Base-by-base conservation (phyloP, 2,888 invertebrate species). In the Pristionchus maxplancki region DNA sequence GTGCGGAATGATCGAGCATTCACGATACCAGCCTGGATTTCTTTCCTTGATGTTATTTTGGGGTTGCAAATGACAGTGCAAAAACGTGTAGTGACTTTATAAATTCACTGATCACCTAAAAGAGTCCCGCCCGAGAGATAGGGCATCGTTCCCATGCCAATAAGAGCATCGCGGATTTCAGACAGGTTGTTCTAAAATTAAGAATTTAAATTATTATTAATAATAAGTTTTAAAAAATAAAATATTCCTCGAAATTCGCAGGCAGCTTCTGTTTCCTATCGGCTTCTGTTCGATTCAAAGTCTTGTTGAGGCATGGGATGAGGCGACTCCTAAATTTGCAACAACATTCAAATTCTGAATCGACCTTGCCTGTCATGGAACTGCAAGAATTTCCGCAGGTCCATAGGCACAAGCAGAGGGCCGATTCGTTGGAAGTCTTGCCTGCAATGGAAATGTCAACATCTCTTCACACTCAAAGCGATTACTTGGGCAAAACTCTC, bases 21-120 rank as follows among this genome's bases (percentile, higher is more conserved):
- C 83, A 15, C 83, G 83, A 37, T 83, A 83, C 83, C 83, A 83
- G n/a, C 83, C 83, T 83, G 48, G n/a, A n/a, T n/a, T n/a, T n/a
- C n/a, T n/a, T n/a, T n/a, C n/a, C n/a, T n/a, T n/a, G n/a, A n/a
- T 31, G 31, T 28, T 11, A 64, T 31, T n/a, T n/a, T n/a, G n/a
- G n/a, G n/a, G n/a, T n/a, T n/a, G n/a, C n/a, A n/a, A n/a, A n/a
- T n/a, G n/a, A n/a, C n/a, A n/a, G n/a, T n/a, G n/a, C n/a, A n/a
- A n/a, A n/a, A n/a, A n/a, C n/a, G n/a, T n/a, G n/a, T n/a, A n/a
- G n/a, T n/a, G 58, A 20, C 11, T 58, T 58, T 58, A 58, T 58
- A 11, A 6, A 71, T 71, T 71, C 3, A 58, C 6, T 9, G 20
- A 37, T 40, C 20, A 71, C 71, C 71, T 8, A 71, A 24, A 17